Evolutionary conservation across 2,113 vertebrate species (phyloP), one percentile per base, ranked within the genome.

Genomic region (Lagopus muta): DNA sequence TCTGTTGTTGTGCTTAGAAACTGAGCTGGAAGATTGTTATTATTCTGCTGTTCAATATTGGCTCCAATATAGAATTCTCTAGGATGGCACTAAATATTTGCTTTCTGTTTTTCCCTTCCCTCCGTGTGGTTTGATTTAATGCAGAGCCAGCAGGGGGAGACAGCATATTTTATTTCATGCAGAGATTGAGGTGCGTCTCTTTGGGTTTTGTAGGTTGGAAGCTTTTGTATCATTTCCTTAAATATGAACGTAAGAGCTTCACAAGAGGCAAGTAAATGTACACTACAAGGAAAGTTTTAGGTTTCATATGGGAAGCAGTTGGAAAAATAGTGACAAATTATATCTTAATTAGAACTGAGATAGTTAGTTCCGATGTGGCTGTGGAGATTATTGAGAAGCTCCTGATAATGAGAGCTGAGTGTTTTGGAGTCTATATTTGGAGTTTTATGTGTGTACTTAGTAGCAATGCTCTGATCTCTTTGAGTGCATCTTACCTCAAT

Each of bases 81-180:
- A 38, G 73, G 62, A 42, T 34, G 69, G 73, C 19, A 70, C 40
- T 13, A 45, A 76, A 27, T 5, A 17, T 54, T 40, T 64, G 9
- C 36, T 79, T 73, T 64, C 60, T 60, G 22, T 10, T 62, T 82
- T 65, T 82, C 19, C 3, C 72, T 54, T 67, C 48, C 42, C 5
- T 64, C 47, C 28, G 72, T 21, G 24, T 73, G 40, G 21, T 88
- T 88, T 91, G 36, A 58, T 73, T 61, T 65, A 45, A 40, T 16
- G 15, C 30, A 57, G 65, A 78, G 22, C 93, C 96, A 82, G 95
- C 50, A 96, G 94, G 89, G 95, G 94, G 95, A 94, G 96, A 83
- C 88, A 95, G 48, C 57, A 25, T 70, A 54, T 97, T 80, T 89
- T 75, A 20, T 81, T 94, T 91, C 5, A 4, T 72, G 65, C 18